These are phyloP conservation scores for Corydoras maculifer DNA, from an alignment of 2,113 vertebrate species.

Conservation along the genomic window DNA sequence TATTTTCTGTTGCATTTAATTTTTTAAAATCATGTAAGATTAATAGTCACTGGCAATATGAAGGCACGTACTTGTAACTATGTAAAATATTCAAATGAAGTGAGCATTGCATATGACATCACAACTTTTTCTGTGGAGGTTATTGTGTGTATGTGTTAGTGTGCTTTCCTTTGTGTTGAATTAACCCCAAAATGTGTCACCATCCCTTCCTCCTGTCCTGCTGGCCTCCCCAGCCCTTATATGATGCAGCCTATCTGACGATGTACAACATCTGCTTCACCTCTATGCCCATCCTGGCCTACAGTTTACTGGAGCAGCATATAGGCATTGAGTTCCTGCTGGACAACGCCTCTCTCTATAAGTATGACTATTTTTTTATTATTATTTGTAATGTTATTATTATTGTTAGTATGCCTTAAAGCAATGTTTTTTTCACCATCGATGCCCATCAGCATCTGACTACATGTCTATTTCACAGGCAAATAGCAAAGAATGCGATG, in stretches of 20 bases:
- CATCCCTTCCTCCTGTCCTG: constrained; percentile 27
- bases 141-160: background rate
- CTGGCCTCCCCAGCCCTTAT: constrained; percentile 77
- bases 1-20: no score
- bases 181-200: constrained; percentile 54
- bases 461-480: constrained; percentile 59
- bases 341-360: constrained; percentile 67
- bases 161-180: constrained; percentile 47
- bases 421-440: no score
- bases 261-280: constrained; percentile 99
- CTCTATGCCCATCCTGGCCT: constrained; percentile 93
- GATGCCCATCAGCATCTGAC: background rate
- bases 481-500: constrained; percentile 88
- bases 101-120: no score
- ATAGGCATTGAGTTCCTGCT: constrained; percentile 78
- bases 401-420: no score
- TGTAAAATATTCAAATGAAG: no score
- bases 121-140: constrained; percentile 21
- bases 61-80: no score
- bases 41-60: no score
- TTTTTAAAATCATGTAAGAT: no score
- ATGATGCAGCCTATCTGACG: constrained; percentile 96
- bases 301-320: constrained; percentile 93
- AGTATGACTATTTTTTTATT: constrained; percentile 45
- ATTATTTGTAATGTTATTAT: background rate